phyloP scores from a whole-genome alignment of 2,888 invertebrate genomes.

The Acleris holmiana region DNA sequence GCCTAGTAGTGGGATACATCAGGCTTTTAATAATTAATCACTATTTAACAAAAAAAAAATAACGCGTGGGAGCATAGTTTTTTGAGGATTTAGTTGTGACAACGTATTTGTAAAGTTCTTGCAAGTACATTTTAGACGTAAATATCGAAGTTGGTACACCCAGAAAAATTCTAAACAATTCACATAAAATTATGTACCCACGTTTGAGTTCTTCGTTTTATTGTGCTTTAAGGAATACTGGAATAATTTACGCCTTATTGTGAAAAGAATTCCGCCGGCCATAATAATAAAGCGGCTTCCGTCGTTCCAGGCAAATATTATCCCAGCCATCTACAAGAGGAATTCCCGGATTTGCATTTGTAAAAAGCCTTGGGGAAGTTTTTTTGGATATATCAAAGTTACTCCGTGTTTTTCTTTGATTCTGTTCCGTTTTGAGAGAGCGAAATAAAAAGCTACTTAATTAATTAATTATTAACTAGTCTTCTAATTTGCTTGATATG shows the following conservation, averaged over 20 bases:
- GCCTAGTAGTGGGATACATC: too few relatives aligned
- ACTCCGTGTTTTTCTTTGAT: slow-evolving; percentile 3
- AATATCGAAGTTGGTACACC: too few relatives aligned
- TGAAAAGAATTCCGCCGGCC: slow-evolving; percentile 21
- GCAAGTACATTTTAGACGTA: too few relatives aligned
- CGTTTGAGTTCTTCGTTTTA: slow-evolving; percentile 11
- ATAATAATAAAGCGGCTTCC: slow-evolving; percentile 35
- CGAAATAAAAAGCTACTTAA: neutral
- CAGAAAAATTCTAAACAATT: too few relatives aligned
- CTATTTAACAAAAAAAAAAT: too few relatives aligned
- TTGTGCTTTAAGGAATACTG: slow-evolving; percentile 26
- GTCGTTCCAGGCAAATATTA: slow-evolving; percentile 29
- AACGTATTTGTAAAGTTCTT: too few relatives aligned
- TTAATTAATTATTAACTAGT: neutral
- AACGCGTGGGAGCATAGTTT: too few relatives aligned
- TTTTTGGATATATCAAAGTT: slow-evolving; percentile 22
- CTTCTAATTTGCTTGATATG: too few relatives aligned
- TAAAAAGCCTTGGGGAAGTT: slow-evolving; percentile 17
- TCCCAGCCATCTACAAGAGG: slow-evolving; percentile 17
- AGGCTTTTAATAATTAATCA: too few relatives aligned
- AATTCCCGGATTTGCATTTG: slow-evolving; percentile 26
- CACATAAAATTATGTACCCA: neutral
- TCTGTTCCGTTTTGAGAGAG: neutral
- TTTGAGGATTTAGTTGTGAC: too few relatives aligned
- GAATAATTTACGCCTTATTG: slow-evolving; percentile 33